Conservation (phyloP, 1,140 invertebrate species). For the Nasonia vitripennis region DNA sequence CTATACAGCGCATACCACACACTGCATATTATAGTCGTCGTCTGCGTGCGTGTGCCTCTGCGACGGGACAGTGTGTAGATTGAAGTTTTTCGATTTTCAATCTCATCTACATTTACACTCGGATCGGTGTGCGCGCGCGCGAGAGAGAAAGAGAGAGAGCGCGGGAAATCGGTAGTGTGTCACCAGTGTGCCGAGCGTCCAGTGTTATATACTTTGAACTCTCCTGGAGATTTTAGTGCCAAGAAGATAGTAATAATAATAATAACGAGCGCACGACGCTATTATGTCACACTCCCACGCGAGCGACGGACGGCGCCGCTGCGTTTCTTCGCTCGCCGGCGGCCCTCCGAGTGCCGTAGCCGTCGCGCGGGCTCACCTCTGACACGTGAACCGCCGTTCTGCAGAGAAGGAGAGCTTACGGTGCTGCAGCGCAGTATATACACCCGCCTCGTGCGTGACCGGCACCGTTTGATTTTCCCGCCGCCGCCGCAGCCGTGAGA, state of each 20-base stretch:
- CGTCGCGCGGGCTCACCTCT: conserved; percentile 37
- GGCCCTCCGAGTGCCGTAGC: conserved; percentile 52
- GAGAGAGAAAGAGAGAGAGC: no score
- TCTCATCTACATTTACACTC: no score
- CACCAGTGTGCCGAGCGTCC: no score
- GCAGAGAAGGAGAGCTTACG: background rate
- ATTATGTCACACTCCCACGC: conserved; percentile 72
- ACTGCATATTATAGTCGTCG: no score
- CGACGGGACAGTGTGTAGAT: no score
- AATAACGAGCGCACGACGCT: conserved; percentile 43
- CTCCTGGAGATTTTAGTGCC: no score
- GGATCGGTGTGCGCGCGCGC: no score
- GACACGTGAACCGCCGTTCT: background rate
- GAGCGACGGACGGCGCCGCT: conserved; percentile 59
- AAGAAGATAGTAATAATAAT: no score
- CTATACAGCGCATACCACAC: background rate
- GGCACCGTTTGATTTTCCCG: conserved; percentile 46
- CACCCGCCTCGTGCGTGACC: conserved; percentile 49
- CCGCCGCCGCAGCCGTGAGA: background rate
- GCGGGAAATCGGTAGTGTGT: no score
- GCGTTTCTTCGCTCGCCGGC: conserved; percentile 31
- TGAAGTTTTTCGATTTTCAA: no score
- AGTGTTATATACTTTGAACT: no score
- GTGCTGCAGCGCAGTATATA: conserved; percentile 58
- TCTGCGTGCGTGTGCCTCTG: background rate